Base-by-base conservation (phyloP, 2,888 invertebrate genomes). In the Andrena chrysosceles region DNA sequence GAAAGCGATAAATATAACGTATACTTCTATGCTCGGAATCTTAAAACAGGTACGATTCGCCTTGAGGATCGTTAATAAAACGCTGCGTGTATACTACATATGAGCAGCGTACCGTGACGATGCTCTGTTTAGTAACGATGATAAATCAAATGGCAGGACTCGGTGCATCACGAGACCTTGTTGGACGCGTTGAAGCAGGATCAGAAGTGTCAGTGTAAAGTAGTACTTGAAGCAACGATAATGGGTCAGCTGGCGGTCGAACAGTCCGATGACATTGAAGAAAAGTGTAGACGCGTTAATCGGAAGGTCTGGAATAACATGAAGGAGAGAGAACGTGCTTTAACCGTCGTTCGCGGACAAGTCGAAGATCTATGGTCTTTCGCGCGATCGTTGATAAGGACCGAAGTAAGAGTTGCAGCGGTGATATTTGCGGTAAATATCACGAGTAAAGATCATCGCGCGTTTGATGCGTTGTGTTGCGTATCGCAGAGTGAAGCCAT, bases 241-340 rank as follows among this genome's bases (percentile, higher is more conserved):
- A 95, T 96, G 94, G 96, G 96, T 0, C 96, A 96, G 89, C 93
- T 96, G 0, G 96, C 96, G 0, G 95, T 95, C 87, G 96, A 96
- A 90, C 96, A 96, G 90, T 93, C 96, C 33, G 96, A 96, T 71
- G 96, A 96, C 85, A 94, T 96, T 70, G 95, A 95, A 82, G 95
- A 94, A 67, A 96, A 96, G 87, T 96, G 95, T 90, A 95, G 95
- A 87, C 94, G 94, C 68, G 90, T 96, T 82, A 95, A 96, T 86
- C 94, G 94, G 68, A 95, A 95, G 72, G 95, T 96, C 60, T 96
- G 96, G 92, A 94, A 93, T 3, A 96, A 96, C 86, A 96, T 96
- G 96, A 95, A 95, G 84, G 95, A 95, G 83, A 94, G 96, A 69
- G 95, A 95, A 86, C 93, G 95, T 33, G 95, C 95, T 29, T 92